Base-by-base conservation (phyloP, 2,888 invertebrate species). In the Mayetiola destructor region DNA sequence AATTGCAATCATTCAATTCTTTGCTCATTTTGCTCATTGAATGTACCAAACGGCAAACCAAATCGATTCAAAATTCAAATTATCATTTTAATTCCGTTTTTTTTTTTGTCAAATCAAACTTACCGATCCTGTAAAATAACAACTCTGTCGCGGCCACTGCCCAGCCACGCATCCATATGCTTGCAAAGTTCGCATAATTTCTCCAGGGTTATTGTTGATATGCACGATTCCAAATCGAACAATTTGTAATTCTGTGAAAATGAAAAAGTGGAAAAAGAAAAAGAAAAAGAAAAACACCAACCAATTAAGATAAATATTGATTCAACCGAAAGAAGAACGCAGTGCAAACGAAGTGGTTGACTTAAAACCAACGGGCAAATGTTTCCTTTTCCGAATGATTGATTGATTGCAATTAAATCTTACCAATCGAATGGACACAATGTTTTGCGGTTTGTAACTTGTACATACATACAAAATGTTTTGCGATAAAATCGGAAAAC, bases 161-260 rank as follows among this genome's bases (percentile, higher is more conserved):
- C 84, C 56, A 93, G 77, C 91, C 92, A 94, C 66, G 88, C 85
- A 74, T 94, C 93, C 65, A 94, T 85, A 67, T 89, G 86, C 71
- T 93, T 93, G 77, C 93, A 94, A 59, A 93, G 83, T 61, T 88
- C 87, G 72, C 93, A 94, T 27, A 94, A 80, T 62, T 85, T 77
- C 71, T 93, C 93, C 59, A 94, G 76, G 40, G 93, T 91, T 36
- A 66, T 63, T 53, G 64, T 61, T 54, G 64, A 62, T 37, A 66
- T 63, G 57, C 65, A 66, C 56, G 64, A 64, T 59, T 64, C 65
- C 32, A 66, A 62, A 62, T 66, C 64, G 59, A 65, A 65, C 53
- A 66, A 61, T 40, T 64, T 61, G 61, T 63, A 66, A 59, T 66
- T 65, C 65, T 65, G 59, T n/a, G 58, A 57, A 48, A n/a, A n/a